phyloP scores from a whole-genome alignment of 2,113 vertebrate genomes.

The Petrocephalus microphthalmus region DNA sequence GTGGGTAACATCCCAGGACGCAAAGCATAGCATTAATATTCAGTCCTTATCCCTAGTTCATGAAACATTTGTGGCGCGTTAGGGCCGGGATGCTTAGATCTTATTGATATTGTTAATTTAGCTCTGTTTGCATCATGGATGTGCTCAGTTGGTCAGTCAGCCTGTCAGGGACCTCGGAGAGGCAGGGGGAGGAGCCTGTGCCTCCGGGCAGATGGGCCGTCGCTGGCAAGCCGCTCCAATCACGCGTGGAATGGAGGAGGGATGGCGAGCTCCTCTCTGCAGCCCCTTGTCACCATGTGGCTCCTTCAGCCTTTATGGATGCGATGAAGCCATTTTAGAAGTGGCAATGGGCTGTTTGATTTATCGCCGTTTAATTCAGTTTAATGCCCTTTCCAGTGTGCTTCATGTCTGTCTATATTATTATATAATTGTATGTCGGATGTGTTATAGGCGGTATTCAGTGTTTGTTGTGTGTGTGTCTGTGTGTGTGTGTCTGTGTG shows the following conservation, averaged over 20 bases:
- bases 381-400: neutral
- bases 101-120: neutral
- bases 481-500: conserved; percentile 18
- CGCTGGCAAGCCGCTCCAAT: neutral
- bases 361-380: neutral
- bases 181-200: neutral
- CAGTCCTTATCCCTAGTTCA: neutral
- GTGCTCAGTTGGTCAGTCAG: neutral
- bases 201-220: neutral
- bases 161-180: neutral
- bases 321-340: neutral
- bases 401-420: neutral
- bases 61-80: neutral
- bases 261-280: neutral
- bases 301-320: neutral
- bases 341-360: neutral
- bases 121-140: neutral
- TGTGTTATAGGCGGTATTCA: neutral
- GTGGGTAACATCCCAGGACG: neutral
- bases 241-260: neutral
- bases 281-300: neutral
- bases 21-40: neutral
- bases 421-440: neutral
- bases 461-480: neutral
- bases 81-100: neutral